Evolutionary conservation across 2,113 vertebrate species (phyloP).

Genomic region (Macaca mulatta): DNA sequence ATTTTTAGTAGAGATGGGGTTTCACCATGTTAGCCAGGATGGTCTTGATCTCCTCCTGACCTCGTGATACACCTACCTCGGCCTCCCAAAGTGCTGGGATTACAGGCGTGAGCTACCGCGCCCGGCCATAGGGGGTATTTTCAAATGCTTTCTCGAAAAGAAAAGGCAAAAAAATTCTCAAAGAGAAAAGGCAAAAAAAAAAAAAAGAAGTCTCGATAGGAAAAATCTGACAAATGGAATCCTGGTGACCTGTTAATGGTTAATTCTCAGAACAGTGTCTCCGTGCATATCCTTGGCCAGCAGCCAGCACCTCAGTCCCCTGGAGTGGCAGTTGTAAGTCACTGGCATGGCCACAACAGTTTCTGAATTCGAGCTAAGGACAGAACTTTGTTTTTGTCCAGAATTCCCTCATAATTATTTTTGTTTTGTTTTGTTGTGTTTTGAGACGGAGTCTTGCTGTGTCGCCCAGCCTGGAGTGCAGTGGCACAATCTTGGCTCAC

Average conservation of each 20-base stretch:
- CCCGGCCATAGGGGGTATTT: background rate
- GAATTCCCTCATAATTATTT: no score
- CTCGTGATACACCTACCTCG: no score
- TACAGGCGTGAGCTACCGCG: no score
- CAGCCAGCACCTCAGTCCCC: background rate
- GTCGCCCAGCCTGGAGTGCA: no score
- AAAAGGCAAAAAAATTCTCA: slow-evolving; percentile 6
- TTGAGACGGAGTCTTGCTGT: no score
- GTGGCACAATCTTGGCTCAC: no score
- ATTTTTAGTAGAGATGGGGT: no score
- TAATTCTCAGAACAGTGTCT: background rate
- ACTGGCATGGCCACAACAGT: background rate
- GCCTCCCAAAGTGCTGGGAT: no score
- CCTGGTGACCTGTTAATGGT: background rate
- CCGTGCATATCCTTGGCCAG: background rate
- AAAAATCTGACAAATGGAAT: background rate
- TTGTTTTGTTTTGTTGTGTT: no score
- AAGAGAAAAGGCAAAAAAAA: background rate
- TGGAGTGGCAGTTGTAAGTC: background rate
- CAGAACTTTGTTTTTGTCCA: background rate
- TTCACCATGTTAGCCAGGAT: no score
- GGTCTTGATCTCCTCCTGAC: no score
- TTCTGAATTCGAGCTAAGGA: background rate
- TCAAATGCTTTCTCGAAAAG: background rate
- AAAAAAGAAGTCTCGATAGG: background rate